Evolutionary conservation across 2,113 vertebrate species (phyloP).

Genomic region (Caranx ignobilis): DNA sequence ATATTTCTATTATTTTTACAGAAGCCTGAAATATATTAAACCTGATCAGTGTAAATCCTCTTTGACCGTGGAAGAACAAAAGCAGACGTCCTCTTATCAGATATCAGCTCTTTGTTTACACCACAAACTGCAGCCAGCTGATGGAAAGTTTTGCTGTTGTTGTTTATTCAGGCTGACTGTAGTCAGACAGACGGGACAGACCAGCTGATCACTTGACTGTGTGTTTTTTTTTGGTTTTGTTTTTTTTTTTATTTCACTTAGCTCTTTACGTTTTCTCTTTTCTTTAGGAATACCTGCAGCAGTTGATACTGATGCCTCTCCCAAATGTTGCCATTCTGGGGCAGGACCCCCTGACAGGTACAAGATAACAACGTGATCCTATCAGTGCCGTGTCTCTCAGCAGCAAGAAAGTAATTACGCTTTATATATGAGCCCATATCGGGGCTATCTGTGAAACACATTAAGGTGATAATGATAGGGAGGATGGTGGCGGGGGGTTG

Average conservation of each 20-base stretch:
- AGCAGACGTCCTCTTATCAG: neutral
- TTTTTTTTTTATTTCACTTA: neutral
- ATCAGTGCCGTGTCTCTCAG: constrained; percentile 57
- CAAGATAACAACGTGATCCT: constrained; percentile 54
- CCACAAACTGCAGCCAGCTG: constrained; percentile 43
- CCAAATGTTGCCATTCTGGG: constrained; percentile 89
- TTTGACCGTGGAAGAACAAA: neutral
- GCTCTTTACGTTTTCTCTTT: constrained; percentile 34
- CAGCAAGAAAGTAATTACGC: constrained; percentile 62
- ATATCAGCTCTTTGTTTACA: constrained; percentile 63
- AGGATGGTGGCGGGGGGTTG: constrained; percentile 15
- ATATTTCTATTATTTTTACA: neutral
- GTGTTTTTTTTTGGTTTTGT: neutral
- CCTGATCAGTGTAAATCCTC: constrained; percentile 5
- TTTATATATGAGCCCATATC: constrained; percentile 62
- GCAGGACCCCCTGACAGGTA: constrained; percentile 91
- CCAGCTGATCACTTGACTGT: neutral
- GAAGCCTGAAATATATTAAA: constrained; percentile 12
- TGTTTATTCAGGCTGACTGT: constrained; percentile 35
- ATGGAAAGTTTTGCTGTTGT: constrained; percentile 50
- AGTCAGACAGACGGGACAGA: constrained; percentile 10
- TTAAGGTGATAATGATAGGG: constrained; percentile 67
- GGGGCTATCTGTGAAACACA: constrained; percentile 62
- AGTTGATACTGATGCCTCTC: constrained; percentile 88
- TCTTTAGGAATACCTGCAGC: constrained; percentile 89